A percentile compares a stretch with the other conserved stretches of the same genome.
phyloP scores from a whole-genome alignment of 2,797 vertebrate species.

The Rallus crepitans region DNA sequence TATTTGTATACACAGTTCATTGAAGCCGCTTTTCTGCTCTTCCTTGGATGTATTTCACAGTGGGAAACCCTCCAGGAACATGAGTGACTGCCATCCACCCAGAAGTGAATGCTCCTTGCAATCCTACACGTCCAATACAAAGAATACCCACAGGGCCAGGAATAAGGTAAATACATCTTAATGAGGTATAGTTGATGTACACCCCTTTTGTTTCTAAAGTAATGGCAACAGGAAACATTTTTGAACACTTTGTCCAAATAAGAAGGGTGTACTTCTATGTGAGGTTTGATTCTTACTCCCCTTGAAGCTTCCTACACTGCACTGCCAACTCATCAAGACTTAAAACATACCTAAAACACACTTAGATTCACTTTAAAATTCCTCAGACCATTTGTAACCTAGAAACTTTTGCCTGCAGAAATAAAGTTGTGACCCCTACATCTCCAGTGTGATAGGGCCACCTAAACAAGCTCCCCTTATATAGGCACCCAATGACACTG shows the following conservation, averaged over 20 bases:
- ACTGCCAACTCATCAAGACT: rapidly evolving
- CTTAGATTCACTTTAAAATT: background rate
- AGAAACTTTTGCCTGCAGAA: background rate
- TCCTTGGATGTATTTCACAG: background rate
- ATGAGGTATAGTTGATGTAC: background rate
- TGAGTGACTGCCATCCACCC: background rate
- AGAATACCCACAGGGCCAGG: background rate
- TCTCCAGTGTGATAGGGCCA: rapidly evolving
- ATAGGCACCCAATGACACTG: rapidly evolving
- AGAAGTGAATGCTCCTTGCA: too few species aligned
- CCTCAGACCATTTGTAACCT: background rate
- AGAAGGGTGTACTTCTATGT: background rate
- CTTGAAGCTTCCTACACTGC: background rate
- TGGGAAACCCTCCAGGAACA: background rate
- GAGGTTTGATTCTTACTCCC: background rate
- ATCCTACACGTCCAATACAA: background rate
- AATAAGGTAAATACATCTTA: background rate
- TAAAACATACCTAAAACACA: background rate
- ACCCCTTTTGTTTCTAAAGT: background rate
- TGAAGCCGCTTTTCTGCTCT: background rate
- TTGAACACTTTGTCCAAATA: background rate
- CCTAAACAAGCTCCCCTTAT: background rate
- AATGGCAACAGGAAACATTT: background rate
- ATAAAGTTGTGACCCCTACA: background rate
- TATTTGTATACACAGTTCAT: background rate